Evolutionary conservation across 2,797 vertebrate genomes (phyloP), one percentile per base, ranked within the genome.

Genomic region (Lithobates sylvaticus): DNA sequence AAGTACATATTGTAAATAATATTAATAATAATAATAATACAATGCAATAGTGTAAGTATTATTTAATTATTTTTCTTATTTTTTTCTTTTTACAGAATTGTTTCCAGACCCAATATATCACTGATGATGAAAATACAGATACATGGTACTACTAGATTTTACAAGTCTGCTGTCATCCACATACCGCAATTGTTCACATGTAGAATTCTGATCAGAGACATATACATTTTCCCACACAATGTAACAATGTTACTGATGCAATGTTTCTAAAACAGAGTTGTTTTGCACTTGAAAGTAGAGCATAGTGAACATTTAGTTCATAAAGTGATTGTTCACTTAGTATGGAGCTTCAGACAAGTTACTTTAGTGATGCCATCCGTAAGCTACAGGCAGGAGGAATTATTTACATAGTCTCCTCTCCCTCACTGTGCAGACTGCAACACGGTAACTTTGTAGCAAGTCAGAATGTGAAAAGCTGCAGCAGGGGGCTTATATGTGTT

Each of bases 61-160:
- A 23, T 34, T 58, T 5, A 10, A 75, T 10, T 29, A 27, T 29
- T 9, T 76, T 18, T 34, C 2, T n/a, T 77, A 13, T 76, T 65
- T 61, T 77, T 77, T 64, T 54, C 1, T 64, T 3, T 64, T 23
- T 58, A 70, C 67, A 34, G 16, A 54, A 54, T 54, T 54, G 32
- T 3, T 21, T n/a, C 8, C 5, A 16, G 32, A 39, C 39, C 21
- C 29, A 71, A n/a, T 1, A 26, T 15, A 12, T 47, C 23, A 23
- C 42, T 70, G 27, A 29, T 21, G 42, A 80, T 10, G 3, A 18
- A 80, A 70, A n/a, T 21, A 34, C 1, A 21, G 42, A n/a, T 50
- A 32, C 29, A 80, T 36, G 78, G 44, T 70, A 80, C 78, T 78
- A 78, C n/a, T 18, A 23, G 27, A 47, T 29, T 47, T 34, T 54